phyloP scores from a whole-genome alignment of 2,797 vertebrate species.

The Brotula barbata region DNA sequence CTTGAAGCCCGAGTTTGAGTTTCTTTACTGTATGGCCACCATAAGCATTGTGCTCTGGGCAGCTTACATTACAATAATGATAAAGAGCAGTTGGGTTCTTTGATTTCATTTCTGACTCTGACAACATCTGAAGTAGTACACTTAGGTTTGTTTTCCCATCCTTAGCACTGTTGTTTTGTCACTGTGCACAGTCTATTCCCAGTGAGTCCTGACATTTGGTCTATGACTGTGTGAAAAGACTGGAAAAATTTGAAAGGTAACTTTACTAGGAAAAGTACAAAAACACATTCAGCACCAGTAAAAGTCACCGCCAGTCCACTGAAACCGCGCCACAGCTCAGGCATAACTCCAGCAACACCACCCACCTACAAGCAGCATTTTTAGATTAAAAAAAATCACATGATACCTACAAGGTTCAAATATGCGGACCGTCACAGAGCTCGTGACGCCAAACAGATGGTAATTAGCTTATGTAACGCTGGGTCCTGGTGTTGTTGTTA shows the following conservation, averaged over 20 bases:
- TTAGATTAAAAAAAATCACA: slow-evolving; percentile 44
- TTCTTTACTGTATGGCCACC: too few relatives aligned
- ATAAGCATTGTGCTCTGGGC: too few relatives aligned
- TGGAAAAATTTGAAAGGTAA: slow-evolving; percentile 34
- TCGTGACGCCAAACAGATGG: slow-evolving; percentile 55
- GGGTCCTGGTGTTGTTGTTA: slow-evolving; percentile 25
- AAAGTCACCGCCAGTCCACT: slow-evolving; percentile 32
- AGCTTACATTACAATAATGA: too few relatives aligned
- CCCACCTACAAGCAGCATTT: slow-evolving; percentile 35
- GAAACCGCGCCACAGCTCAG: slow-evolving; percentile 39
- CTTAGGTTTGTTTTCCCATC: too few relatives aligned
- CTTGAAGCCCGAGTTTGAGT: too few relatives aligned
- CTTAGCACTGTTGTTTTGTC: too few relatives aligned
- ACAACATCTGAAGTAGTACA: too few relatives aligned
- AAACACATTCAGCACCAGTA: slow-evolving; percentile 23
- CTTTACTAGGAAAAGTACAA: slow-evolving; percentile 47
- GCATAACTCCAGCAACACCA: slow-evolving; percentile 7
- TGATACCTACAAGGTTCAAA: slow-evolving; percentile 32
- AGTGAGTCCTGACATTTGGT: slow-evolving; percentile 57
- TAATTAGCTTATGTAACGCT: slow-evolving; percentile 58
- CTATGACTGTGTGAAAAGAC: slow-evolving; percentile 40
- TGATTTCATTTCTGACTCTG: too few relatives aligned
- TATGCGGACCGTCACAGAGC: slow-evolving; percentile 29
- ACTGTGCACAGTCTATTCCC: slow-evolving; percentile 23
- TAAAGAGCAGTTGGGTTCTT: too few relatives aligned